phyloP scores from a whole-genome alignment of 1,140 invertebrate genomes.

The Pentalonia nigronervosa region DNA sequence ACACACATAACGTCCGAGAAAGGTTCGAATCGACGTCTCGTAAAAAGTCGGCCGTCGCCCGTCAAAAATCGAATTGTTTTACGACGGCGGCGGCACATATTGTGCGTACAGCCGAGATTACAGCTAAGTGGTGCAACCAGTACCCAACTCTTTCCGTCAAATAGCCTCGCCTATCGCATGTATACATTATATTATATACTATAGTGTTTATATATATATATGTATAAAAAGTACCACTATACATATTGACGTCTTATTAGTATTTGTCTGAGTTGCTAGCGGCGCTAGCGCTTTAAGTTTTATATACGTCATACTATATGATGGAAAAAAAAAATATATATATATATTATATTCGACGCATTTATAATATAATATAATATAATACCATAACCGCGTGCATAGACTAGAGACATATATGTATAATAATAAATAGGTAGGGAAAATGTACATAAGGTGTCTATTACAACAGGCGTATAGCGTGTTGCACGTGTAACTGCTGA shows the following conservation, averaged over 20 bases:
- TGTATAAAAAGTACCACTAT: too few species aligned
- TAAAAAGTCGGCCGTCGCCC: background rate
- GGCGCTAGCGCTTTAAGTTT: background rate
- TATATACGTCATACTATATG: background rate
- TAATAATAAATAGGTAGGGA: too few species aligned
- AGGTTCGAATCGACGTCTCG: background rate
- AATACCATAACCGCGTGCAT: too few species aligned
- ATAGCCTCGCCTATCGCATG: background rate
- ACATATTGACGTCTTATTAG: background rate
- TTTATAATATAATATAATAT: background rate
- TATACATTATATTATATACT: background rate
- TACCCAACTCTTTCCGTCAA: background rate
- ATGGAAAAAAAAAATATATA: background rate
- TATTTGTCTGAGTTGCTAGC: background rate
- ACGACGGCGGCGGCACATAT: background rate
- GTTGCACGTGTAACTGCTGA: too few species aligned
- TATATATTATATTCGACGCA: background rate
- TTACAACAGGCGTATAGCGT: too few species aligned
- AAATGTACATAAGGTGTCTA: too few species aligned
- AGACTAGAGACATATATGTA: too few species aligned
- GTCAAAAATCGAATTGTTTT: slow-evolving; percentile 16
- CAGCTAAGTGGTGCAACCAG: background rate
- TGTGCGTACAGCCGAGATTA: background rate
- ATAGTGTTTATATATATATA: background rate
- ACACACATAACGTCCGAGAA: background rate